These are phyloP conservation scores for Eueremaeus valkanovi DNA, from an alignment of 2,888 invertebrate genomes.

Conservation along the genomic window DNA sequence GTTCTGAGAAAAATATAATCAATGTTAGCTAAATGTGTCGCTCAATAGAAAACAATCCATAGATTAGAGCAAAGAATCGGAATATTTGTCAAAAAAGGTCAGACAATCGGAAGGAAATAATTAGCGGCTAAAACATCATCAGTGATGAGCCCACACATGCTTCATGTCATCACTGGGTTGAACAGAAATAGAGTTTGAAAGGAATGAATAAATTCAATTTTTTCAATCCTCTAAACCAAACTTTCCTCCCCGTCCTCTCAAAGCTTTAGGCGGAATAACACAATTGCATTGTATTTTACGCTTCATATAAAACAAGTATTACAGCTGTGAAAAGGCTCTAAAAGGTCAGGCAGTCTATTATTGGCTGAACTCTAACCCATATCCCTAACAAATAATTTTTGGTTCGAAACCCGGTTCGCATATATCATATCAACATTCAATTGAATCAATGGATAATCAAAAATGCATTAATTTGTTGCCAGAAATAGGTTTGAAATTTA, in stretches of 20 bases:
- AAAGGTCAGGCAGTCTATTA: conserved; percentile 15
- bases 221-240: conserved; percentile 3
- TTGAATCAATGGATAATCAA: not conserved
- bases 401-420: not conserved
- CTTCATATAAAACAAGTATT: not conserved
- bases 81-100: not conserved
- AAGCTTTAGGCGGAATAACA: not conserved
- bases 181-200: not conserved
- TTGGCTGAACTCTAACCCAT: not conserved
- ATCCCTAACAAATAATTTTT: not conserved
- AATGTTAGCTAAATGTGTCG: too few relatives aligned
- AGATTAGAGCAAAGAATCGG: not conserved
- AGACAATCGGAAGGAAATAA: conserved; percentile 6
- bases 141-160: not conserved
- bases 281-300: not conserved
- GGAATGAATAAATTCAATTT: not conserved
- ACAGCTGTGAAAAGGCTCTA: conserved; percentile 10
- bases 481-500: too few relatives aligned
- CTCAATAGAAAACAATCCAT: not conserved
- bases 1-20: too few relatives aligned
- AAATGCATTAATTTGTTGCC: not conserved
- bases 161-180: conserved; percentile 4
- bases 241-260: not conserved
- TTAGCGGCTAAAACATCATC: not conserved
- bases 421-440: not conserved